Conservation (phyloP, 2,888 invertebrate species). For the Noctua janthina region DNA sequence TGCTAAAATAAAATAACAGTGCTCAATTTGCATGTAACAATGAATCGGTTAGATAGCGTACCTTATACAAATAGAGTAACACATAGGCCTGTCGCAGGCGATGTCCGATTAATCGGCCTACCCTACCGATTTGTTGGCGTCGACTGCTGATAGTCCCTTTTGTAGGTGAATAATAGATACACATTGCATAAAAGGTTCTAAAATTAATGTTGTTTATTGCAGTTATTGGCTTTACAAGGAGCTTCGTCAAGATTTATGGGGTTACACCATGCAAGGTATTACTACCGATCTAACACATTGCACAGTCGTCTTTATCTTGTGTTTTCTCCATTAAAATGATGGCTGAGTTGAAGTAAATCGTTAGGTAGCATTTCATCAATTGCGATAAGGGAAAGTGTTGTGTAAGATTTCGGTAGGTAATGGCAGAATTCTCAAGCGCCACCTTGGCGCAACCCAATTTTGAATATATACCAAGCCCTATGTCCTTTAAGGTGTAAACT, state of each 20-base stretch:
- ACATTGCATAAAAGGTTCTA: conserved; percentile 25
- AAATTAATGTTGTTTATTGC: conserved; percentile 24
- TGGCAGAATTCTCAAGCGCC: not conserved
- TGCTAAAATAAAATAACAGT: conserved; percentile 33
- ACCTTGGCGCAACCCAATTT: not conserved
- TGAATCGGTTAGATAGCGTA: conserved; percentile 25
- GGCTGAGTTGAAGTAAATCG: not conserved
- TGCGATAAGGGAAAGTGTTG: not conserved
- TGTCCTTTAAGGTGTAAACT: not conserved
- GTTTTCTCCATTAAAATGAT: not conserved
- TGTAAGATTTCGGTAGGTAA: not conserved
- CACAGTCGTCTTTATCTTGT: not conserved
- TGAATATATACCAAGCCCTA: not conserved
- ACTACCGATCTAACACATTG: not conserved
- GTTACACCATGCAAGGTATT: not conserved
- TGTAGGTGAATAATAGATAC: conserved; percentile 9
- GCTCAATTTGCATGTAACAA: conserved; percentile 57
- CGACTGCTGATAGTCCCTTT: conserved; percentile 21
- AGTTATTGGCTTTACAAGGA: conserved; percentile 1
- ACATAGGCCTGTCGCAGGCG: conserved; percentile 14
- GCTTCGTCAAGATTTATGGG: conserved; percentile 9
- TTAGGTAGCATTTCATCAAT: not conserved
- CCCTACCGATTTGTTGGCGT: conserved; percentile 36
- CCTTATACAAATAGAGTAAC: conserved; percentile 24
- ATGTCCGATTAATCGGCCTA: conserved; percentile 26